These are phyloP conservation scores for Pipistrellus kuhlii DNA, from an alignment of 2,797 vertebrate species.

Conservation along the genomic window DNA sequence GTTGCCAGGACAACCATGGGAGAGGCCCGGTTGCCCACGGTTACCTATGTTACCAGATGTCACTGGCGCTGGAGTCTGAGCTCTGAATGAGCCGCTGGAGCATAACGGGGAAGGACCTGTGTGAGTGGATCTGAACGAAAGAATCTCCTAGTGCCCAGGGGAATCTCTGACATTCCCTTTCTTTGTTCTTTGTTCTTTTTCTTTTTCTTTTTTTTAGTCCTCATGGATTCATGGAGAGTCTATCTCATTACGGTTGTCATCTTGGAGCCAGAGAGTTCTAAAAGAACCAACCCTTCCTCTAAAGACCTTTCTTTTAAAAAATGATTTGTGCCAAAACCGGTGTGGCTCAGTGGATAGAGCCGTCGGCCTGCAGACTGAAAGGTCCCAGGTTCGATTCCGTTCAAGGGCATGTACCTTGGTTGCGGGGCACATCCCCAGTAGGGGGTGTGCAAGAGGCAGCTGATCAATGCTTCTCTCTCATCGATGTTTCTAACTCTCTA, in stretches of 20 bases:
- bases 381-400: too few species aligned
- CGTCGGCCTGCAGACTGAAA: too few species aligned
- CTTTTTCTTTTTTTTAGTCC: not conserved
- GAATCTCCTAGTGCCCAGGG: accelerated
- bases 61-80: not conserved
- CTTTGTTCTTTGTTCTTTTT: not conserved
- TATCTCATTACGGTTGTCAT: not conserved
- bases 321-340: not conserved
- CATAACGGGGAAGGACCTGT: not conserved
- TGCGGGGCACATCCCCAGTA: too few species aligned
- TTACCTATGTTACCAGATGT: constrained; percentile 60
- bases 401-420: too few species aligned
- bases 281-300: not conserved
- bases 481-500: too few species aligned
- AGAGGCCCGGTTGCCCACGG: constrained; percentile 66
- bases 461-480: too few species aligned
- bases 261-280: not conserved
- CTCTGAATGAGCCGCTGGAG: constrained; percentile 57
- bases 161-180: not conserved
- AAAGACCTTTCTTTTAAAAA: not conserved
- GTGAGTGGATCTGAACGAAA: not conserved
- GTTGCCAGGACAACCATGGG: constrained; percentile 68
- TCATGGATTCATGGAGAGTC: not conserved
- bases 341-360: too few species aligned
- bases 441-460: too few species aligned